A percentile compares a stretch with the other conserved stretches of the same genome.
Evolutionary conservation across 2,797 vertebrate genomes (phyloP).

Genomic region (Sebastes minor): DNA sequence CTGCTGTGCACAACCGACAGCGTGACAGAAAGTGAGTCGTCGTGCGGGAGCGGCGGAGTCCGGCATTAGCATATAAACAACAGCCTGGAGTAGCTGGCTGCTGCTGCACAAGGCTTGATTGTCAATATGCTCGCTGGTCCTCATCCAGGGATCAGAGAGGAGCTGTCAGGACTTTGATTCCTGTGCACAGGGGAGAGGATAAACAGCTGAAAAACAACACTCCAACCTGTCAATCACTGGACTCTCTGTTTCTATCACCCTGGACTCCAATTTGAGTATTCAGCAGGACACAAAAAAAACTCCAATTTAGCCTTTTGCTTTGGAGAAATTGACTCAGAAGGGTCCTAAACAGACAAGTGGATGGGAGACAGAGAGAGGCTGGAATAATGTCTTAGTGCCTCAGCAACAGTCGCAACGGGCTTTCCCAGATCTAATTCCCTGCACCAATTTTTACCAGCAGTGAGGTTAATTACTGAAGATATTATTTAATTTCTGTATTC

Average conservation of each 20-base stretch:
- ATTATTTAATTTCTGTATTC: constrained; percentile 16
- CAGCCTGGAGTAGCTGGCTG: constrained; percentile 37
- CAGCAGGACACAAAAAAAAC: neutral
- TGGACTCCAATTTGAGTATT: constrained; percentile 37
- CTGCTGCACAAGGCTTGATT: constrained; percentile 47
- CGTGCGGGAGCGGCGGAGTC: constrained; percentile 28
- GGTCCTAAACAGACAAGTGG: constrained; percentile 3
- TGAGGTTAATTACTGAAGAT: constrained; percentile 22
- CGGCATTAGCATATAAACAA: constrained; percentile 72
- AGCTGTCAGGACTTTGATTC: constrained; percentile 70
- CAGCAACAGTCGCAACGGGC: neutral
- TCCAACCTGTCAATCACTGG: constrained; percentile 51
- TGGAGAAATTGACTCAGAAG: constrained; percentile 15
- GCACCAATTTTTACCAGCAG: constrained; percentile 3
- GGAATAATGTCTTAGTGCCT: neutral
- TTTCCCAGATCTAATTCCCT: constrained; percentile 13
- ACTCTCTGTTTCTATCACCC: constrained; percentile 29
- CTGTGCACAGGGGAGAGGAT: constrained; percentile 57
- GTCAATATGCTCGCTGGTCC: constrained; percentile 72
- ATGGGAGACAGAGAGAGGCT: neutral
- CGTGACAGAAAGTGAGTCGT: constrained; percentile 17
- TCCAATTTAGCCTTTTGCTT: constrained; percentile 10
- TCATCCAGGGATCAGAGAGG: constrained; percentile 69
- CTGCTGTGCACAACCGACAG: neutral
- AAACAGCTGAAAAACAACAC: constrained; percentile 68